Conservation (phyloP, 2,113 vertebrate species). For the human region DNA sequence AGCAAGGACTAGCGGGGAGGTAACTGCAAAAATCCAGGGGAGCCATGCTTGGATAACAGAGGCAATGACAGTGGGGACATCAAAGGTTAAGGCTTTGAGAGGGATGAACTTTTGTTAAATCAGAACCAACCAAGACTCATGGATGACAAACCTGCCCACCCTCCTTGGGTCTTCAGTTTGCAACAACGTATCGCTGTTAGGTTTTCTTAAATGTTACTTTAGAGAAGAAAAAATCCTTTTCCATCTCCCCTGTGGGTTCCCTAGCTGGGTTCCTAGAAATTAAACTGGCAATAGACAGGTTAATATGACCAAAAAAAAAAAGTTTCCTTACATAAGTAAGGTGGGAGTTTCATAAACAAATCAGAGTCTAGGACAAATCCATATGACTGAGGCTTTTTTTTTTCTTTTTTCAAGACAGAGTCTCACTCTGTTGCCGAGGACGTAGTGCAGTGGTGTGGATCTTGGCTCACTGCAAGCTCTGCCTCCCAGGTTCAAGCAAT, state of each 20-base stretch:
- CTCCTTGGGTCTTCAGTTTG: not conserved
- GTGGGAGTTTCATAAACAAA: not conserved
- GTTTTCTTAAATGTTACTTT: not conserved
- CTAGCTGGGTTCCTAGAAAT: not conserved
- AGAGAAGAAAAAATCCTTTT: not conserved
- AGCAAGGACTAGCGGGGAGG: not conserved
- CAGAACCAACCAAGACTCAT: not conserved
- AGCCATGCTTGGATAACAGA: not conserved
- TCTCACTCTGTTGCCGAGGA: too few species aligned
- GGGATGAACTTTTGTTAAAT: not conserved
- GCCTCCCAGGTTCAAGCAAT: too few species aligned
- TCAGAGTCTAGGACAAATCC: not conserved
- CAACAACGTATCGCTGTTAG: not conserved
- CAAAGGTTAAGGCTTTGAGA: not conserved
- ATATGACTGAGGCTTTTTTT: not conserved
- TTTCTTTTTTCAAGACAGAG: too few species aligned
- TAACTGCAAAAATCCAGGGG: not conserved
- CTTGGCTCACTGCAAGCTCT: too few species aligned
- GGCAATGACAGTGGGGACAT: not conserved
- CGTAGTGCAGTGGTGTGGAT: too few species aligned
- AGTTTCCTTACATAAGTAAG: not conserved
- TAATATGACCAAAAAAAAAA: not conserved
- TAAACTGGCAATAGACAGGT: not conserved
- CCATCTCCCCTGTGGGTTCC: not conserved
- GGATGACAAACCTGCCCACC: not conserved